Percentiles rank a stretch among this genome's conserved stretches.
Conservation (phyloP, 2,797 vertebrate species). For the Periophthalmus magnuspinnatus region DNA sequence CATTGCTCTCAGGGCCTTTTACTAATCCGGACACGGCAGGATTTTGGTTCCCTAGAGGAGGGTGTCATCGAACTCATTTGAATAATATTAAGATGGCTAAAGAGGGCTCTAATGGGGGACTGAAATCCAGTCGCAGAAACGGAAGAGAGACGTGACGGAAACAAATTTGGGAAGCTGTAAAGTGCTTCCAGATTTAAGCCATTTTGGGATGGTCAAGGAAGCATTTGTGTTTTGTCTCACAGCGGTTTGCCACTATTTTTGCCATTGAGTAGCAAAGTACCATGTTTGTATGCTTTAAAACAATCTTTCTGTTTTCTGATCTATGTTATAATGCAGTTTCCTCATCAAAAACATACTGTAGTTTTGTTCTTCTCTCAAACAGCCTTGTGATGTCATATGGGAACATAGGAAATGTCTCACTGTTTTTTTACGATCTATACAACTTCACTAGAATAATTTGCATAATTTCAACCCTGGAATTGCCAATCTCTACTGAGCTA, state of each 20-base stretch:
- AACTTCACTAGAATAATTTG: no score
- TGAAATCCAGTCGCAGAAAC: constrained; percentile 73
- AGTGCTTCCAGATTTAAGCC: constrained; percentile 34
- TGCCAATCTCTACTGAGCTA: no score
- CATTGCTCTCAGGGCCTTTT: constrained; percentile 61
- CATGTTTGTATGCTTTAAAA: no score
- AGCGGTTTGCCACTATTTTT: not conserved
- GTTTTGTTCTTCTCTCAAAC: no score
- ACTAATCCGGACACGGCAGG: constrained; percentile 66
- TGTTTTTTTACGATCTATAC: no score
- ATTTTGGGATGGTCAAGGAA: not conserved
- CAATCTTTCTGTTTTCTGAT: no score
- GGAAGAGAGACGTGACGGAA: constrained; percentile 54
- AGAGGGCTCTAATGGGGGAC: constrained; percentile 60
- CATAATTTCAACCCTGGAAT: no score
- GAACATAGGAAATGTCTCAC: no score
- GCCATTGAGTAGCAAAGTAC: no score
- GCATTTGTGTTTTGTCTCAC: not conserved
- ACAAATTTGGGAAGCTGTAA: constrained; percentile 60
- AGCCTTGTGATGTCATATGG: no score
- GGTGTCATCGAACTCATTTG: constrained; percentile 70
- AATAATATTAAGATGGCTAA: constrained; percentile 75
- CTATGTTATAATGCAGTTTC: no score
- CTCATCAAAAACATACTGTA: no score
- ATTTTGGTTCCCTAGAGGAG: constrained; percentile 60